A percentile compares a stretch with the other conserved stretches of the same genome.
Evolutionary conservation across 2,888 invertebrate genomes (phyloP).

Genomic region (Heteromurus nitidus): DNA sequence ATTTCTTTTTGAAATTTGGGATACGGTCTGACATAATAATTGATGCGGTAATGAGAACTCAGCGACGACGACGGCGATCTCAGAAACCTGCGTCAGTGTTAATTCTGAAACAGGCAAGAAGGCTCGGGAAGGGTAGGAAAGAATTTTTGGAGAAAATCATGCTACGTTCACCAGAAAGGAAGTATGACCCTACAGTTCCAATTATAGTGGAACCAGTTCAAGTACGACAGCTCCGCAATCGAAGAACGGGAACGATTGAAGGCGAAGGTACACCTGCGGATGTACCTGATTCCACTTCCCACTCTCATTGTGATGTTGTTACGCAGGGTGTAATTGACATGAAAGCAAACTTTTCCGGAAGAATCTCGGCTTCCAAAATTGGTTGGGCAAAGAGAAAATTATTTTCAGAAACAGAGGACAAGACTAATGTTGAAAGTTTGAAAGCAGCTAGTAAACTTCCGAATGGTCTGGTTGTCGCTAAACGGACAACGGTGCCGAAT

Average conservation of each 20-base stretch:
- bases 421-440: no score
- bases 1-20: constrained; percentile 65
- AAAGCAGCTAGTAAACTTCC: no score
- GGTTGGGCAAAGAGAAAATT: constrained; percentile 34
- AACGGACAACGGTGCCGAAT: no score
- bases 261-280: constrained; percentile 18
- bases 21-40: constrained; percentile 51
- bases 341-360: background rate
- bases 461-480: no score
- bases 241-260: constrained; percentile 2
- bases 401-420: constrained; percentile 23
- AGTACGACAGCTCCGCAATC: constrained; percentile 32
- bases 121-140: constrained; percentile 41
- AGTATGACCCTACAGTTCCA: constrained; percentile 47
- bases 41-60: constrained; percentile 62
- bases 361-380: background rate
- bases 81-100: constrained; percentile 59
- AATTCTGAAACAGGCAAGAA: constrained; percentile 51
- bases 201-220: constrained; percentile 33
- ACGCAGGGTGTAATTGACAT: no score
- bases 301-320: no score
- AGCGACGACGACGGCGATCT: constrained; percentile 43
- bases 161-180: constrained; percentile 38
- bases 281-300: background rate
- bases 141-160: constrained; percentile 44